Conservation (phyloP, 1,140 invertebrate genomes). For the Galendromus occidentalis region DNA sequence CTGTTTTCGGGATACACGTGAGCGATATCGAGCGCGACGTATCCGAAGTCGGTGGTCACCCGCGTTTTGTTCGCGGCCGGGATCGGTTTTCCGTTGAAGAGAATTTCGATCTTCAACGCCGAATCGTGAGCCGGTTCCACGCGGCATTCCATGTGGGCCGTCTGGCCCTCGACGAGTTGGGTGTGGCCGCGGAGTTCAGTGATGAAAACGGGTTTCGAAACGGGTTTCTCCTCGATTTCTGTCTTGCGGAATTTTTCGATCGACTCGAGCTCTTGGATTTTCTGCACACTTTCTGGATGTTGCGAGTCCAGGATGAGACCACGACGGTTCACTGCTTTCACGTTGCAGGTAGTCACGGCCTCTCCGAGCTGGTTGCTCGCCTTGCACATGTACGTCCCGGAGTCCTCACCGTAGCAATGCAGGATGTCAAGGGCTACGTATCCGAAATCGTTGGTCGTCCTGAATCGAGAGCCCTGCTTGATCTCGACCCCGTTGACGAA, state of each 20-base stretch:
- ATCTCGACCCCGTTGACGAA: conserved; percentile 48
- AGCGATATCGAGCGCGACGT: conserved; percentile 71
- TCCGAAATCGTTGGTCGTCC: conserved; percentile 36
- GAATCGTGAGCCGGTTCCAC: conserved; percentile 76
- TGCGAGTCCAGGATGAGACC: conserved; percentile 72
- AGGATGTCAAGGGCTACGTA: conserved; percentile 84
- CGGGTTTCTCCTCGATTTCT: conserved; percentile 24
- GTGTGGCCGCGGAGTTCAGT: conserved; percentile 63
- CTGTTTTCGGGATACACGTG: conserved; percentile 78
- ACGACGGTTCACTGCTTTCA: conserved; percentile 35
- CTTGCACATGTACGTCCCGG: conserved; percentile 37
- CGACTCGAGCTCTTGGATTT: conserved; percentile 68
- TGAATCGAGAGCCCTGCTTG: conserved; percentile 55
- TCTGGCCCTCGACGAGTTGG: conserved; percentile 59
- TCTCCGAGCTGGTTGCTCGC: conserved; percentile 75
- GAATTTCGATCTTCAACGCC: conserved; percentile 71
- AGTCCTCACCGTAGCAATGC: conserved; percentile 36
- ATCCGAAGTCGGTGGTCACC: conserved; percentile 85
- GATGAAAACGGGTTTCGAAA: conserved; percentile 51
- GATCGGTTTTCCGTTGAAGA: conserved; percentile 32
- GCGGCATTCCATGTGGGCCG: conserved; percentile 43
- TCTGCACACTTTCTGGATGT: conserved; percentile 74
- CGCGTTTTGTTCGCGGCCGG: conserved; percentile 44
- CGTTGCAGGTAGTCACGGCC: conserved; percentile 74
- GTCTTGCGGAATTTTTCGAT: conserved; percentile 57